phyloP scores from a whole-genome alignment of 2,113 vertebrate genomes.

The Neodontobutis hainanensis region DNA sequence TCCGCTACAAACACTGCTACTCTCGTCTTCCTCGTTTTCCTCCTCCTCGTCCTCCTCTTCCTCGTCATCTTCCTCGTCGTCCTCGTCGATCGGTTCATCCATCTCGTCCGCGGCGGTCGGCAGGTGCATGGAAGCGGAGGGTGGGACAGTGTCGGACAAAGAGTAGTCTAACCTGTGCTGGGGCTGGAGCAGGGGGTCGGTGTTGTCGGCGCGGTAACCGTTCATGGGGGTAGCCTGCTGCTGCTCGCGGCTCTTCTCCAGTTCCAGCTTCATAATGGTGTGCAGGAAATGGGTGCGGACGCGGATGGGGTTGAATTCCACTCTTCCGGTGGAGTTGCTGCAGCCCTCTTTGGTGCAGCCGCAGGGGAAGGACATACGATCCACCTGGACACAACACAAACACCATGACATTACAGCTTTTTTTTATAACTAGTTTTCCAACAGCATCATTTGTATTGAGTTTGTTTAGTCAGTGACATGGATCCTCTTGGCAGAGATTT shows the following conservation, averaged over 20 bases:
- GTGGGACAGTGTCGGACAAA: constrained; percentile 84
- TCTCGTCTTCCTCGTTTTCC: constrained; percentile 90
- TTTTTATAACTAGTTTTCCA: too few species aligned
- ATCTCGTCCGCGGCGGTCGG: constrained; percentile 84
- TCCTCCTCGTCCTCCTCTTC: constrained; percentile 82
- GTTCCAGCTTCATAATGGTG: constrained; percentile 98
- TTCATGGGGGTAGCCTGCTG: constrained; percentile 84
- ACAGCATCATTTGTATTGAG: too few species aligned
- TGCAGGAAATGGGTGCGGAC: constrained; percentile 99
- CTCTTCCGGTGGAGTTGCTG: constrained; percentile 94
- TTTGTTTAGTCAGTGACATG: too few species aligned
- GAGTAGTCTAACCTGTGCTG: constrained; percentile 88
- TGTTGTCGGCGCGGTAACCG: constrained; percentile 85
- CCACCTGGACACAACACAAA: constrained; percentile 84
- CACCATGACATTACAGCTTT: too few species aligned
- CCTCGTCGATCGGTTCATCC: constrained; percentile 88
- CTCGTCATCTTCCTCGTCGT: constrained; percentile 83
- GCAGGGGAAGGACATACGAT: constrained; percentile 98
- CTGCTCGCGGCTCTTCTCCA: constrained; percentile 96
- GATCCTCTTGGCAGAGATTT: too few species aligned
- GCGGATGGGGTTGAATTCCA: constrained; percentile 98
- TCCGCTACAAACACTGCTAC: constrained; percentile 94
- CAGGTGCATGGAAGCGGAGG: constrained; percentile 86
- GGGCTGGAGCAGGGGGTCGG: constrained; percentile 80
- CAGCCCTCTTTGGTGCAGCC: constrained; percentile 98